Conservation (phyloP, 2,797 vertebrate species). For the Aeoliscus strigatus region DNA sequence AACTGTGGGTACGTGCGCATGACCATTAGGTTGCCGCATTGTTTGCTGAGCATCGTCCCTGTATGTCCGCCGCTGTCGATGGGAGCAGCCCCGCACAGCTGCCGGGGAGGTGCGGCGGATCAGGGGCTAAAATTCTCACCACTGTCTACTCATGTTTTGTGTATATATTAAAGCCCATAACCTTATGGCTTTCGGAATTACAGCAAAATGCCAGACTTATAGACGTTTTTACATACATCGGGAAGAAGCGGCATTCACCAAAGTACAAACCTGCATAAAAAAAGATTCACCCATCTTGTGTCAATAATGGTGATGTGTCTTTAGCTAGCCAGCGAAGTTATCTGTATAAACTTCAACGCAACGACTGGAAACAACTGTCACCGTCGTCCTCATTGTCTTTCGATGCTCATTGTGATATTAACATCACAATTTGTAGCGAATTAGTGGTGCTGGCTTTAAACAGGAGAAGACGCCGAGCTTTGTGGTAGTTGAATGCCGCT, state of each 20-base stretch:
- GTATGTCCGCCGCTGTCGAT: conserved; percentile 18
- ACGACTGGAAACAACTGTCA: no score
- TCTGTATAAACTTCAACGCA: neutral
- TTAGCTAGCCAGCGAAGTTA: conserved; percentile 21
- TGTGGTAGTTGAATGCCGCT: conserved; percentile 19
- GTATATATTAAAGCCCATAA: no score
- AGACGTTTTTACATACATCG: conserved; percentile 14
- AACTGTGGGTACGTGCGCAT: rapidly evolving
- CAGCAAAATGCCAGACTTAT: rapidly evolving
- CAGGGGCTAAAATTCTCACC: neutral
- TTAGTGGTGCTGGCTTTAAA: neutral
- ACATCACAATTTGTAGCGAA: neutral
- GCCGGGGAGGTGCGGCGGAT: conserved; percentile 22
- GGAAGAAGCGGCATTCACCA: conserved; percentile 8
- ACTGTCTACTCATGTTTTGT: no score
- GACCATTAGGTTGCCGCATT: neutral
- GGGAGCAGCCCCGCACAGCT: conserved; percentile 40
- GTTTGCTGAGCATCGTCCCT: conserved; percentile 2
- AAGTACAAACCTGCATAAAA: conserved; percentile 8
- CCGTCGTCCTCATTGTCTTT: neutral
- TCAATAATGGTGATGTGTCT: neutral
- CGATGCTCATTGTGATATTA: no score
- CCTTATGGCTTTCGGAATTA: neutral
- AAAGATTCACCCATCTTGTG: conserved; percentile 8
- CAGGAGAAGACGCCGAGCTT: conserved; percentile 1